phyloP scores from a whole-genome alignment of 2,888 invertebrate species.

The Anticlea derivata region DNA sequence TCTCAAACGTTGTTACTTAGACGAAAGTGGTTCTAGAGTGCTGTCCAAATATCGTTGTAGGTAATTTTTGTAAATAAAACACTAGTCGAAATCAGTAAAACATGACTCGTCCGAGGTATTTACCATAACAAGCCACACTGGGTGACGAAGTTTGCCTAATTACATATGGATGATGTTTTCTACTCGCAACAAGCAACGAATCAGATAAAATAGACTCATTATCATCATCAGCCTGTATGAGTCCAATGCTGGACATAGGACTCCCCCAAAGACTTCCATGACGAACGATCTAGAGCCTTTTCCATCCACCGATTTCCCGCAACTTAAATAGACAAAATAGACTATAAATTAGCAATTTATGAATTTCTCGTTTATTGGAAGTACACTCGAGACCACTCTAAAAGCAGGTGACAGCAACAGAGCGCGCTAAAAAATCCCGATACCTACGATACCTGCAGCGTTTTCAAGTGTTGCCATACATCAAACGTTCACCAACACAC shows the following conservation, averaged over 20 bases:
- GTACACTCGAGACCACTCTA: conserved; percentile 8
- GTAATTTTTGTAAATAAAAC: conserved; percentile 42
- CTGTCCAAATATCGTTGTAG: conserved; percentile 38
- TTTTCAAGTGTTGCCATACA: conserved; percentile 65
- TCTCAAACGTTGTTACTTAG: conserved; percentile 42
- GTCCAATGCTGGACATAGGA: no score
- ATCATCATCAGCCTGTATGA: no score
- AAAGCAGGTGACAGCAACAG: conserved; percentile 27
- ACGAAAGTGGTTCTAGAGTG: conserved; percentile 41
- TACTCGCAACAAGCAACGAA: neutral
- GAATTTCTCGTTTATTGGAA: conserved; percentile 5
- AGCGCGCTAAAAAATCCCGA: conserved; percentile 26
- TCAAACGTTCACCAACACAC: conserved; percentile 66
- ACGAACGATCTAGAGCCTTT: no score
- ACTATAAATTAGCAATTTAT: conserved; percentile 16
- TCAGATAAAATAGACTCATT: neutral
- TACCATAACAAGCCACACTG: conserved; percentile 21
- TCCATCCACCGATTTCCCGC: no score
- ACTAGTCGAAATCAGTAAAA: conserved; percentile 34
- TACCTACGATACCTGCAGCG: conserved; percentile 38
- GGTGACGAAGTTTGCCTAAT: conserved; percentile 12
- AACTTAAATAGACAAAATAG: neutral
- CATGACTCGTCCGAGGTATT: conserved; percentile 20
- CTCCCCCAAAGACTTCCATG: no score
- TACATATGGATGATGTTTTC: conserved; percentile 23